A percentile compares a stretch with the other conserved stretches of the same genome.
These are phyloP conservation scores for Drosophila recens DNA, from an alignment of 2,888 invertebrate genomes.

Conservation along the genomic window DNA sequence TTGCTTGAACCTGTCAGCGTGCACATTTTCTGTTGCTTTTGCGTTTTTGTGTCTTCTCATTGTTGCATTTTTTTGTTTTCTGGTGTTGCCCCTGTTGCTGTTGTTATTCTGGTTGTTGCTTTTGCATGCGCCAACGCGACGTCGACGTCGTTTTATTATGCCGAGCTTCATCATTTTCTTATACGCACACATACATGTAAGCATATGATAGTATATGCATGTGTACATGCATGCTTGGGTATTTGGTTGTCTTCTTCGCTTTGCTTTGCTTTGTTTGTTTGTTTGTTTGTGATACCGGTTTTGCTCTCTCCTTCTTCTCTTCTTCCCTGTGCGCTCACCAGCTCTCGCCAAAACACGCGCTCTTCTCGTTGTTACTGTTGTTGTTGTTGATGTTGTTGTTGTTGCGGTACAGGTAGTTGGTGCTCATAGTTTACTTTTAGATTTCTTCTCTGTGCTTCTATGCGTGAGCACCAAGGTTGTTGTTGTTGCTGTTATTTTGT, in stretches of 20 bases:
- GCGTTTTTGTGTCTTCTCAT: constrained; percentile 51
- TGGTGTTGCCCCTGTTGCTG: constrained; percentile 5
- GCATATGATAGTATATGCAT: neutral
- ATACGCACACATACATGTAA: constrained; percentile 27
- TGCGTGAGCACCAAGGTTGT: constrained; percentile 41
- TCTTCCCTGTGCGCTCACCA: constrained; percentile 26
- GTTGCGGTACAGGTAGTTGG: constrained; percentile 67
- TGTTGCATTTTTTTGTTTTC: constrained; percentile 59
- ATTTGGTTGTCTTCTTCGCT: constrained; percentile 57
- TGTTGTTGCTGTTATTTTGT: constrained; percentile 37
- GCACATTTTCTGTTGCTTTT: constrained; percentile 61
- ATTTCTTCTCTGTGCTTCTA: constrained; percentile 71
- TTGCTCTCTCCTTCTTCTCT: constrained; percentile 31
- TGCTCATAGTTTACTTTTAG: constrained; percentile 76
- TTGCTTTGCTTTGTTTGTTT: constrained; percentile 45
- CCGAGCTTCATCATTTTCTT: constrained; percentile 50
- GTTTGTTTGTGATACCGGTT: constrained; percentile 72
- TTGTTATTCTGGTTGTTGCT: constrained; percentile 25
- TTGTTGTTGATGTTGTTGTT: constrained; percentile 43
- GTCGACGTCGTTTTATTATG: constrained; percentile 40
- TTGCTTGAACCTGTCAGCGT: constrained; percentile 64
- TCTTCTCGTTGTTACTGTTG: constrained; percentile 11
- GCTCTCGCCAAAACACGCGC: constrained; percentile 26
- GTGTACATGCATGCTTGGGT: constrained; percentile 34
- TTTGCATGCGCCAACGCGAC: constrained; percentile 21